These are phyloP conservation scores for Pachyuromys duprasi DNA, from an alignment of 2,797 vertebrate genomes.

Conservation along the genomic window DNA sequence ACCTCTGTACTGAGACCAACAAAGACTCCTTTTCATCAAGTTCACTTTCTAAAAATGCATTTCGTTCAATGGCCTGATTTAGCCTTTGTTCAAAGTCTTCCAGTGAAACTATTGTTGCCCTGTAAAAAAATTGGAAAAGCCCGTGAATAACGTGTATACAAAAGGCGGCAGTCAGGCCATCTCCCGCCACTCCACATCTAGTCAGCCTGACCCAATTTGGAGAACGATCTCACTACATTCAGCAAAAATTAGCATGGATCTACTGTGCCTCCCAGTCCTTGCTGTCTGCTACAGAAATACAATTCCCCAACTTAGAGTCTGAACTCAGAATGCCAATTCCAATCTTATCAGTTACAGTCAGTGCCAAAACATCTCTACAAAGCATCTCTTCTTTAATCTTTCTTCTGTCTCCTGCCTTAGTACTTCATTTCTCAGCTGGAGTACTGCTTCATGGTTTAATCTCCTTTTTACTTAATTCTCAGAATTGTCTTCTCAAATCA, in stretches of 20 bases:
- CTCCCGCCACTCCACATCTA: conserved; percentile 35
- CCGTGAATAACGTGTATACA: conserved; percentile 44
- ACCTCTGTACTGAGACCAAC: conserved; percentile 96
- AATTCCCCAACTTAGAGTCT: conserved; percentile 19
- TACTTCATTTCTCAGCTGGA: not conserved
- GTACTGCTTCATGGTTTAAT: conserved; percentile 25
- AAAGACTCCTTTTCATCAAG: conserved; percentile 98
- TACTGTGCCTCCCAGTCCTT: not conserved
- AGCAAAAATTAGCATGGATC: not conserved
- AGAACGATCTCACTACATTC: conserved; percentile 42
- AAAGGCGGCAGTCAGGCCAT: conserved; percentile 55
- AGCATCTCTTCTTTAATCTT: conserved; percentile 21
- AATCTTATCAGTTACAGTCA: conserved; percentile 13
- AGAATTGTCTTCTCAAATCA: conserved; percentile 24
- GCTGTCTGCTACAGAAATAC: conserved; percentile 5
- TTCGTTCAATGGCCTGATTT: conserved; percentile 99
- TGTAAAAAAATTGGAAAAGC: conserved; percentile 80
- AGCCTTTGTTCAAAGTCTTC: conserved; percentile 98
- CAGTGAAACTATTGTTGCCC: conserved; percentile 98
- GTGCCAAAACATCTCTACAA: conserved; percentile 20
- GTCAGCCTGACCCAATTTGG: conserved; percentile 23
- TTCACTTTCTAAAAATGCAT: conserved; percentile 98
- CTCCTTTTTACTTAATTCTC: conserved; percentile 18
- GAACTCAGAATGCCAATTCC: not conserved
- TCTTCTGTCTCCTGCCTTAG: not conserved